Evolutionary conservation across 1,140 invertebrate genomes (phyloP), one percentile per base, ranked within the genome.

Genomic region (Drosophila orena): DNA sequence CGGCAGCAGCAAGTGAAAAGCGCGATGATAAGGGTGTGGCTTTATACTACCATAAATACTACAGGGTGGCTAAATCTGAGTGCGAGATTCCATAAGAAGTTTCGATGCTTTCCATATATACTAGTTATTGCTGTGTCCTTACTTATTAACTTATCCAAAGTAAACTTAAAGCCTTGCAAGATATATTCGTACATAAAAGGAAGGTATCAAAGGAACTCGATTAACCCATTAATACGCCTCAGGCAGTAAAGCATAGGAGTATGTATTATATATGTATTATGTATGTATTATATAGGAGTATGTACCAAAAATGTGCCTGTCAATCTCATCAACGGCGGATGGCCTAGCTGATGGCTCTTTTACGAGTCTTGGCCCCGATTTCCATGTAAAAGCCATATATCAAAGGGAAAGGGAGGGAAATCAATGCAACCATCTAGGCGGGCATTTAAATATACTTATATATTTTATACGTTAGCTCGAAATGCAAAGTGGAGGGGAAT

Each of bases 1-100:
- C 59, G 70, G 47, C 58, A 60, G 65, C 68, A 84, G 65, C 64
- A 89, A 84, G 60, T 86, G 71, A 79, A 79, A 75, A 57, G 57
- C 35, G 75, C 75, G 59, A 66, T 72, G 68, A 58, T 40, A 27
- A 27, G 27, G 30, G 30, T 11, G 49, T 50, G 27, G 49, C 14
- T 12, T 20, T 37, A 24, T 4, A 1, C 1, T 4, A n/a, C n/a
- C n/a, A n/a, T n/a, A n/a, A n/a, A n/a, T 24, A 20, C 20, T 20
- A n/a, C 14, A 35, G 27, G 64, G 49, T 70, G 49, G 40, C 40
- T 17, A 44, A 11, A 69, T 50, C 34, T 56, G 27, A 40, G 10
- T 27, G 22, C 0, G n/a, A 52, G 46, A 65, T 35, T 17, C 24
- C 24, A 24, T 4, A 4, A 5, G 0, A 4, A 24, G 0, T 4